phyloP scores from a whole-genome alignment of 1,140 invertebrate genomes.

The Anadara kagoshimensis region DNA sequence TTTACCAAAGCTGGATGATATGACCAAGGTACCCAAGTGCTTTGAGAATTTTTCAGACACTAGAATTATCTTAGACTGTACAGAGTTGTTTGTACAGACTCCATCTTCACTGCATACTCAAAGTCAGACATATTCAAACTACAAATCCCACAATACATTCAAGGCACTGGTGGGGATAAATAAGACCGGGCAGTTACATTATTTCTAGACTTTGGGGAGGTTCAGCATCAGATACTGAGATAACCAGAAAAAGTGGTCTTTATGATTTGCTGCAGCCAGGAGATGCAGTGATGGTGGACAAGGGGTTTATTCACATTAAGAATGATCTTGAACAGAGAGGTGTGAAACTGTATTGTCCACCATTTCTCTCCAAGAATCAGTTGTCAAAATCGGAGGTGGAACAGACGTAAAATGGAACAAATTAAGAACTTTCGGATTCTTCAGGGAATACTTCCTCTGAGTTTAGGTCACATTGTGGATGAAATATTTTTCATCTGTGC shows the following conservation, averaged over 20 bases:
- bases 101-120: slow-evolving; percentile 38
- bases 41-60: slow-evolving; percentile 35
- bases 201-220: slow-evolving; percentile 30
- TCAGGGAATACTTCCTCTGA: slow-evolving; percentile 38
- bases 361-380: slow-evolving; percentile 20
- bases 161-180: slow-evolving; percentile 31
- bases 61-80: slow-evolving; percentile 38
- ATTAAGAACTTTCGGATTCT: slow-evolving; percentile 43
- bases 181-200: slow-evolving; percentile 26
- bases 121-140: slow-evolving; percentile 32
- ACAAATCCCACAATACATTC: no score
- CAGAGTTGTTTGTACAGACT: slow-evolving; percentile 40
- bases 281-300: slow-evolving; percentile 38
- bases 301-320: slow-evolving; percentile 36
- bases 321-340: slow-evolving; percentile 9
- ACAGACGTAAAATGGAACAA: slow-evolving; percentile 42
- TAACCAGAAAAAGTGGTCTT: slow-evolving; percentile 30
- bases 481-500: slow-evolving; percentile 31
- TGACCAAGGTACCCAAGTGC: slow-evolving; percentile 22
- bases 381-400: slow-evolving; percentile 31
- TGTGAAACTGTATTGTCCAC: slow-evolving; percentile 35
- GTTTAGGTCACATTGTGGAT: slow-evolving; percentile 20
- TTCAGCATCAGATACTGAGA: slow-evolving; percentile 27
- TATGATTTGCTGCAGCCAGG: slow-evolving; percentile 14
- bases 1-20: slow-evolving; percentile 6